These are phyloP conservation scores for Linnaemya tessellans DNA, from an alignment of 2,888 invertebrate genomes.

Conservation along the genomic window DNA sequence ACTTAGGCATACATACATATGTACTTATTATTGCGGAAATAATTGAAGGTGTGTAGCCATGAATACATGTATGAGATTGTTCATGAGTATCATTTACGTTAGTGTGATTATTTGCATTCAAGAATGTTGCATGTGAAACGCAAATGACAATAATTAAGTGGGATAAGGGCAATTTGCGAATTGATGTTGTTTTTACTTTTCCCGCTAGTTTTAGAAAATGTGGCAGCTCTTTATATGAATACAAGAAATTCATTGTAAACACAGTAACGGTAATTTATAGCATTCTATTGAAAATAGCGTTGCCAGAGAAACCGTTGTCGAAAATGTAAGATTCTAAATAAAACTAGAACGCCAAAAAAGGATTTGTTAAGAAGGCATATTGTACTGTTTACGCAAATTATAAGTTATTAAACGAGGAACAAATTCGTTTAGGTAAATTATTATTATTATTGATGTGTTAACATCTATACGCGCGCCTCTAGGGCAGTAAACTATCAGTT, in stretches of 20 bases:
- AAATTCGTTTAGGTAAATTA: too few relatives aligned
- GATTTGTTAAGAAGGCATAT: too few relatives aligned
- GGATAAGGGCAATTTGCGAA: conserved; percentile 15
- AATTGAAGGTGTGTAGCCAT: conserved; percentile 52
- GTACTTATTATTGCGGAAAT: conserved; percentile 62
- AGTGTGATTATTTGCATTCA: conserved; percentile 7
- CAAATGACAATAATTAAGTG: conserved; percentile 54
- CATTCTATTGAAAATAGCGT: not conserved
- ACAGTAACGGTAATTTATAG: not conserved
- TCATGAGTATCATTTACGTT: conserved; percentile 24
- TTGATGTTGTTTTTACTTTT: conserved; percentile 6
- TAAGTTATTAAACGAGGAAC: too few relatives aligned
- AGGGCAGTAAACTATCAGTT: too few relatives aligned
- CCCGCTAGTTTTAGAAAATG: not conserved
- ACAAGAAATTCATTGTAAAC: not conserved
- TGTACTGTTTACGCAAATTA: too few relatives aligned
- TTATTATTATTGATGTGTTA: too few relatives aligned
- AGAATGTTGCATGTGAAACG: conserved; percentile 60
- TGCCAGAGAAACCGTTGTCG: not conserved
- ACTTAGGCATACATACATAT: not conserved
- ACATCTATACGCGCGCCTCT: too few relatives aligned
- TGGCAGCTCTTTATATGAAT: not conserved
- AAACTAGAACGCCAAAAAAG: too few relatives aligned
- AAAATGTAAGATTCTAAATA: too few relatives aligned
- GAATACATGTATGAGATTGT: conserved; percentile 15